Evolutionary conservation across 2,113 vertebrate species (phyloP).

Genomic region (Phrynosoma blainvillii): DNA sequence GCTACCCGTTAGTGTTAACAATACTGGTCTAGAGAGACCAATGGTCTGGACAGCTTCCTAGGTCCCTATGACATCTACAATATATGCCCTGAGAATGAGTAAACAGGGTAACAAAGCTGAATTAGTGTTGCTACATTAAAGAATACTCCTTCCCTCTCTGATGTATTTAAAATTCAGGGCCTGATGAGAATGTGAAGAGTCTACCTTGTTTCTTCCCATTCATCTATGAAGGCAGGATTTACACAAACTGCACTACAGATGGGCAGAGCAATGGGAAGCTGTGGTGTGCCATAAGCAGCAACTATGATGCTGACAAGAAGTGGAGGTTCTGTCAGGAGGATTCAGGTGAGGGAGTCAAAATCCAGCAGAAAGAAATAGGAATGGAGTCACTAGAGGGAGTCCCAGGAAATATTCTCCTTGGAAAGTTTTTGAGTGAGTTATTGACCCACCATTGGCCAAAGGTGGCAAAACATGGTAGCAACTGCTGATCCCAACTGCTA

Average conservation of each 20-base stretch:
- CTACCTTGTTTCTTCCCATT: slow-evolving; percentile 84
- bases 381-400: background rate
- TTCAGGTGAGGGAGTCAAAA: background rate
- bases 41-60: too few relatives aligned
- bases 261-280: slow-evolving; percentile 75
- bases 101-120: background rate
- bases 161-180: background rate
- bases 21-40: too few relatives aligned
- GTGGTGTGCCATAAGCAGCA: slow-evolving; percentile 82
- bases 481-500: background rate
- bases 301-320: slow-evolving; percentile 77
- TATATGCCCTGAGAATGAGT: background rate
- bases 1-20: too few relatives aligned
- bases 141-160: background rate
- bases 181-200: slow-evolving; percentile 60
- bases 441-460: background rate
- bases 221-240: slow-evolving; percentile 71
- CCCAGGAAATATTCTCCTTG: background rate
- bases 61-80: too few relatives aligned
- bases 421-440: background rate
- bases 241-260: slow-evolving; percentile 77
- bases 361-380: background rate
- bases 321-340: slow-evolving; percentile 62
- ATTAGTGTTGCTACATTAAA: background rate
- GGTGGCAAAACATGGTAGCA: background rate